Base-by-base conservation (phyloP, 2,113 vertebrate species). In the Platycercus adscitus region DNA sequence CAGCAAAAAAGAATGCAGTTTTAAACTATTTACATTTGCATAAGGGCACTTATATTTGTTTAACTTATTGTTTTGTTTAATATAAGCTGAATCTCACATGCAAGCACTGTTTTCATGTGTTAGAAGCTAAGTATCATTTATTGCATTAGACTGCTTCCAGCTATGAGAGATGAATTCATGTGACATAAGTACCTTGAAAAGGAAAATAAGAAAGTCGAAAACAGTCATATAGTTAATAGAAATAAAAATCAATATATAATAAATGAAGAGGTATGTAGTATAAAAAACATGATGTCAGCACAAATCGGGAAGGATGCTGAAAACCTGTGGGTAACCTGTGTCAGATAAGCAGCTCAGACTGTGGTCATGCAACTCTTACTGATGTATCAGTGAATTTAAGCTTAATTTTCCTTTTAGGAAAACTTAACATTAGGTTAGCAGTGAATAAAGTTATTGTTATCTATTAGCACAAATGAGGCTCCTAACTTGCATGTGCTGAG, bases 211-310 rank as follows among this genome's bases (percentile, higher is more conserved):
- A 73, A 83, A 90, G 29, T 83, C 69, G 2, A 95, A 93, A 83
- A 53, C 68, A 91, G 50, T 81, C 55, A 17, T 77, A 53, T 47
- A 77, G 71, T 50, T 90, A 86, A 91, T 89, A 86, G 79, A 29
- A 88, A 89, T 83, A 90, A 91, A 95, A 96, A 96, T 95, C 88
- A 89, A 95, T 97, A 95, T 43, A 88, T 86, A 95, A 93, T 88
- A 94, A 88, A 94, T 71, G 66, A 66, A 91, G 64, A 88, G 26
- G 13, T 86, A 68, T 73, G 76, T 46, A 43, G 33, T 83, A 47
- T 81, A 72, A 86, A 86, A 95, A 80, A 3, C 37, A 47, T n/a
- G 14, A 28, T 0, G 5, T 95, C 91, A 96, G 90, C 94, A 93
- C 53, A 90, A 94, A 70, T 82, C 31, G 52, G 71, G 35, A 91